Percentiles rank a stretch among this genome's conserved stretches.
Evolutionary conservation across 2,797 vertebrate genomes (phyloP).

Genomic region (Anguilla marmorata): DNA sequence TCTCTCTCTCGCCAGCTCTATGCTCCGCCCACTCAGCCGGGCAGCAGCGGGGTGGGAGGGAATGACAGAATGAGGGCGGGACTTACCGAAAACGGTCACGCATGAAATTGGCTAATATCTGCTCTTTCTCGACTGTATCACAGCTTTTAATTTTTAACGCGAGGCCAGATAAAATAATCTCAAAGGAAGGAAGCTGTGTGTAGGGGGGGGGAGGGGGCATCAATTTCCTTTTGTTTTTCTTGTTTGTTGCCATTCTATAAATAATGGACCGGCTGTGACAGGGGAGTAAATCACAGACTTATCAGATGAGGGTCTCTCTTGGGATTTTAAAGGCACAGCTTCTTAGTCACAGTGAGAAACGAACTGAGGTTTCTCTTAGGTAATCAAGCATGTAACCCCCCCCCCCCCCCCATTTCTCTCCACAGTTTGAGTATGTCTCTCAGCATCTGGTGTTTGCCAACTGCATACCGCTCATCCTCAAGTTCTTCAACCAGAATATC

Average conservation of each 20-base stretch:
- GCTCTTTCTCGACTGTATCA: background rate
- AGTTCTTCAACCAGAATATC: slow-evolving; percentile 99
- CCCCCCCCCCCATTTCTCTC: slow-evolving; percentile 19
- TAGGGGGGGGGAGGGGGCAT: background rate
- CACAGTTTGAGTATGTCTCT: slow-evolving; percentile 93
- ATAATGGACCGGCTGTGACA: background rate
- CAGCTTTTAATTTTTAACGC: background rate
- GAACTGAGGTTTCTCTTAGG: background rate
- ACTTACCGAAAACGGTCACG: background rate
- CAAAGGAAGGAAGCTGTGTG: background rate
- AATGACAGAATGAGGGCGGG: background rate
- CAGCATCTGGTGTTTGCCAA: slow-evolving; percentile 98
- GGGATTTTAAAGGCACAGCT: background rate
- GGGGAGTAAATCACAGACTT: background rate
- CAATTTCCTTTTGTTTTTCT: background rate
- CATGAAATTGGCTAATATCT: background rate
- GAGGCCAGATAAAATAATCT: background rate
- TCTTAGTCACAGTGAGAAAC: background rate
- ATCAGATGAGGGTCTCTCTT: background rate
- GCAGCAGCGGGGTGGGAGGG: background rate
- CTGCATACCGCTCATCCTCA: slow-evolving; percentile 97
- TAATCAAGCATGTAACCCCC: background rate
- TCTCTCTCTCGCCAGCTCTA: background rate
- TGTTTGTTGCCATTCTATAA: background rate
- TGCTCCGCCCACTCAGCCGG: background rate